These are phyloP conservation scores for Ramphastos sulfuratus DNA, from an alignment of 2,113 vertebrate genomes.

Conservation along the genomic window DNA sequence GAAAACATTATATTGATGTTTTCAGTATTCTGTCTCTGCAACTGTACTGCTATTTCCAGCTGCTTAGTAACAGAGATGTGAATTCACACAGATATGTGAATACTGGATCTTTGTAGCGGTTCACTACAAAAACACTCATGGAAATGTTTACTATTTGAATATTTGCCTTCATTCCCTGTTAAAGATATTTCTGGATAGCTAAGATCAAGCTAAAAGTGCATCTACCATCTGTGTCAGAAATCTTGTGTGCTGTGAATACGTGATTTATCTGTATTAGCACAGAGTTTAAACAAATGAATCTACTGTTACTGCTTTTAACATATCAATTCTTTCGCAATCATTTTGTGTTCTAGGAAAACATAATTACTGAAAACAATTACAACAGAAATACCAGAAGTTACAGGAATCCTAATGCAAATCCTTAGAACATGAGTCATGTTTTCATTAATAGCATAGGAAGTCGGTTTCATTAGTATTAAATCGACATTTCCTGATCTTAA, in stretches of 20 bases:
- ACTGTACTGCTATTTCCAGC: not conserved
- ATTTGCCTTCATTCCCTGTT: not conserved
- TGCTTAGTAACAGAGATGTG: not conserved
- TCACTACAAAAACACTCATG: not conserved
- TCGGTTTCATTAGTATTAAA: not conserved
- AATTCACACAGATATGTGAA: not conserved
- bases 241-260: not conserved
- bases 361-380: conserved; percentile 33
- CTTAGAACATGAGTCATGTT: conserved; percentile 53
- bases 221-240: not conserved
- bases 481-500: not conserved
- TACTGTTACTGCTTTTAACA: not conserved
- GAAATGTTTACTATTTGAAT: not conserved
- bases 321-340: not conserved
- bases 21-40: not conserved
- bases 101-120: not conserved
- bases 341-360: conserved; percentile 16
- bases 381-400: conserved; percentile 34
- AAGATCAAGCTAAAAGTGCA: not conserved
- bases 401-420: conserved; percentile 44
- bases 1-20: not conserved
- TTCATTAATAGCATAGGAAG: conserved; percentile 59
- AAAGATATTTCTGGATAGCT: not conserved
- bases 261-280: not conserved
- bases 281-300: not conserved